Percentiles rank a stretch among this genome's conserved stretches.
Conservation (phyloP, 2,797 vertebrate genomes). For the Epinephelus malabaricus region DNA sequence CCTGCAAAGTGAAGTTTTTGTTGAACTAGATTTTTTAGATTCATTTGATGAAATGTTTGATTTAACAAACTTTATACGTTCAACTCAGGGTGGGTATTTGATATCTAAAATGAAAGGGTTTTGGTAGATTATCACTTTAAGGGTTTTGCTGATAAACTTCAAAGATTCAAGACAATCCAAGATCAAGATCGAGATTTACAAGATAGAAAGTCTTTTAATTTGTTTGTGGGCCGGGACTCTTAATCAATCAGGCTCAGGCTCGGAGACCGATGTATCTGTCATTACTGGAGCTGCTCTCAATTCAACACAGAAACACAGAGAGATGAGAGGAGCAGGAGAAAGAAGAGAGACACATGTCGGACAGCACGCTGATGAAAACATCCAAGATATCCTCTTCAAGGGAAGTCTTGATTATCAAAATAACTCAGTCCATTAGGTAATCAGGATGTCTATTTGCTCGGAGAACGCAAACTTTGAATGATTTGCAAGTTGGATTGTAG, state of each 20-base stretch:
- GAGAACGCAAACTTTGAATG: slow-evolving; percentile 10
- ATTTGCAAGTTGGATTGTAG: neutral
- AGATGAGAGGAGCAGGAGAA: slow-evolving; percentile 17
- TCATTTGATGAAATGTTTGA: slow-evolving; percentile 4
- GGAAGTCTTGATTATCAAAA: slow-evolving; percentile 11
- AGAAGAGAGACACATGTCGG: neutral
- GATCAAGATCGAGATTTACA: slow-evolving; percentile 51
- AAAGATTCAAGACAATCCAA: slow-evolving; percentile 31
- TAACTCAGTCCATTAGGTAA: neutral
- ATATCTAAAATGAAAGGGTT: neutral
- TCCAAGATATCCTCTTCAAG: slow-evolving; percentile 10
- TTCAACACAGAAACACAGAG: slow-evolving; percentile 12
- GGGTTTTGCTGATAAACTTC: slow-evolving; percentile 8
- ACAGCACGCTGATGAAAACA: slow-evolving; percentile 4
- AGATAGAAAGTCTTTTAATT: slow-evolving; percentile 54
- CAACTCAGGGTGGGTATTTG: neutral
- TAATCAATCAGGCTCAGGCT: slow-evolving; percentile 52
- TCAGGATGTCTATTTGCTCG: slow-evolving; percentile 2
- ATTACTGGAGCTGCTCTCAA: slow-evolving; percentile 12
- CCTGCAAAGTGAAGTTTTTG: neutral
- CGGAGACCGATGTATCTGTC: slow-evolving; percentile 42
- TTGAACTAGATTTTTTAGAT: slow-evolving; percentile 6
- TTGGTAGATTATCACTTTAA: neutral
- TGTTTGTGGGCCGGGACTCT: slow-evolving; percentile 36
- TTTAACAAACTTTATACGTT: neutral